Base-by-base conservation (phyloP, 2,888 invertebrate species). In the Pseudoips prasinana region DNA sequence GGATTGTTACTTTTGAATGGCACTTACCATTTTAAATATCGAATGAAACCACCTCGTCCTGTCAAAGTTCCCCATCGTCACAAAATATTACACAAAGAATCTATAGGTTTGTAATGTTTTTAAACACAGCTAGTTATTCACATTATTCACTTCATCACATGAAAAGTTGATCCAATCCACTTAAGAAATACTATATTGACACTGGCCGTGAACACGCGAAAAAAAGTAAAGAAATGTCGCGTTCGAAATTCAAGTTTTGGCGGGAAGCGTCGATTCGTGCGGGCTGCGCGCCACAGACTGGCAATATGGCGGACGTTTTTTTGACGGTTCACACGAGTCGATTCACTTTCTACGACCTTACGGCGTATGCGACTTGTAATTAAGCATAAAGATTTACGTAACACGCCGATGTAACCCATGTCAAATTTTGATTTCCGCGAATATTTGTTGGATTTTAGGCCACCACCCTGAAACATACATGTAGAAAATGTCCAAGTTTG, bases 331-430 rank as follows among this genome's bases (percentile, higher is more conserved):
- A 87, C 87, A 86, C 84, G 74, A 83, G 85, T 74, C 87, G 77
- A 85, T 86, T 88, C 86, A 88, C 87, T 88, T 88, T 88, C 87
- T 88, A 88, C 86, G 87, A 87, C 87, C 87, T 88, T 87, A 88
- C 76, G 74, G 77, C 81, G 80, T 83, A 76, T 85, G 80, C 75
- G 81, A 77, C 80, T 80, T 71, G 74, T 85, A 86, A 88, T 87
- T 86, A 87, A 80, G 75, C 77, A 79, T 82, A 75, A 71, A 78
- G 66, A 61, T 82, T 87, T 87, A 87, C 87, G 86, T 87, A 88
- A 88, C 65, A 49, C 51, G 54, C 46, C 77, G 77, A 81, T 83
- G 83, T 83, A 82, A 84, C 80, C 67, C 64, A 58, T 67, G 70
- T 61, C 64, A 61, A 67, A 68, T 67, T 14, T 71, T 65, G 65